Percentiles rank a stretch among this genome's conserved stretches.
Evolutionary conservation across 1,140 invertebrate genomes (phyloP).

Genomic region (Ptiloglossa arizonensis): DNA sequence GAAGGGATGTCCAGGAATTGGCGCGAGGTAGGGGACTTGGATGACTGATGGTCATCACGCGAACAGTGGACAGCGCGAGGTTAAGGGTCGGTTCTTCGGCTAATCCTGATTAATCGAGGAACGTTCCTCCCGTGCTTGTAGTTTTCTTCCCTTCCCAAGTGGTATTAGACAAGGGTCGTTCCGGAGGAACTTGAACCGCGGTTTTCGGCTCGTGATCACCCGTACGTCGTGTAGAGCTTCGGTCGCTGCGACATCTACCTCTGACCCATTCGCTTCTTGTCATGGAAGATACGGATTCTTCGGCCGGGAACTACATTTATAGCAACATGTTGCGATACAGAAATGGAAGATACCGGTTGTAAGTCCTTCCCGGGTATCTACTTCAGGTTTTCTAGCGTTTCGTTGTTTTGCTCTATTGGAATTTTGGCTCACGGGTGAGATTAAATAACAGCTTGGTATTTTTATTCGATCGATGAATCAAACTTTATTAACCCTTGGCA

Average conservation of each 20-base stretch:
- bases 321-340: no score
- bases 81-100: conserved; percentile 63
- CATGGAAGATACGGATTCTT: not conserved
- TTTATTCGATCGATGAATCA: no score
- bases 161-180: conserved; percentile 23
- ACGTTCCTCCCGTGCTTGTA: conserved; percentile 34
- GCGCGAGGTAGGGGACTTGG: conserved; percentile 26
- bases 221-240: not conserved
- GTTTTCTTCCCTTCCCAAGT: conserved; percentile 46
- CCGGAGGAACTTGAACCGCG: conserved; percentile 39
- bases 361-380: no score
- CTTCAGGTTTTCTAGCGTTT: no score
- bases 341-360: no score
- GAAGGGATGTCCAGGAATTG: conserved; percentile 20
- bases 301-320: no score
- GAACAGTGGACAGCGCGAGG: conserved; percentile 61
- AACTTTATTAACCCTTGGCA: no score
- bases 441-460: no score
- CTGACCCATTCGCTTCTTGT: not conserved
- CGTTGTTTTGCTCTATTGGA: no score
- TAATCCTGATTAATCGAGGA: conserved; percentile 76
- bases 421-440: no score
- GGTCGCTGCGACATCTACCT: not conserved
- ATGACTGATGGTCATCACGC: conserved; percentile 72
- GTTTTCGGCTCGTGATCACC: conserved; percentile 41